Evolutionary conservation across 2,888 invertebrate genomes (phyloP), one percentile per base, ranked within the genome.

Genomic region (Mesochorus sp.): DNA sequence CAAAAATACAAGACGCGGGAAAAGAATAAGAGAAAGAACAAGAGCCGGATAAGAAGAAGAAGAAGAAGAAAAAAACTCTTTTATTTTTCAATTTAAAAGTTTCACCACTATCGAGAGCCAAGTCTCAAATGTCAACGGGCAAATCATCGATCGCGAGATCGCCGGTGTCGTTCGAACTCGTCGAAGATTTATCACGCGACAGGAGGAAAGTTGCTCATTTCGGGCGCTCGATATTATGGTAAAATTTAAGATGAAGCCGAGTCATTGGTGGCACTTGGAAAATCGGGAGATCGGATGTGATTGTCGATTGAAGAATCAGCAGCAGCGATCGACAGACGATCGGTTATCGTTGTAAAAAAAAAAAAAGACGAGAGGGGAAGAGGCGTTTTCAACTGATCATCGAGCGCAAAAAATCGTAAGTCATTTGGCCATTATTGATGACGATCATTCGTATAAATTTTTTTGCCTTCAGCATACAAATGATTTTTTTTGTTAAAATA

Each of bases 231-330:
- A 59, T 80, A 83, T 83, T 83, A 86, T 87, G 87, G 83, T 85
- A 80, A 87, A 86, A 81, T 85, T 86, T 82, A 87, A 87, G 81
- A 87, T 87, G 87, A 87, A 86, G 79, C 53, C 10, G 66, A 66
- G 68, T 73, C 55, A 57, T 53, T 64, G 59, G 14, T 6, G 68
- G 28, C 17, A 44, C 57, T 42, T 26, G 47, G 62, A 24, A 31
- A 17, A 49, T 51, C 47, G 57, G 10, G 39, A 51, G 53, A 72
- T 28, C 31, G 39, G 59, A 61, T 14, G 47, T 70, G 42, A 66
- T 17, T 66, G 53, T 44, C 17, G 61, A 49, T 49, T 26, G 66
- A 62, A 53, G 3, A 59, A 21, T 44, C 62, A 19, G 51, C 68
- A 37, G 62, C 51, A 39, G 67, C 44, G 51, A 61, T 12, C 39